Evolutionary conservation across 2,888 invertebrate species (phyloP), one percentile per base, ranked within the genome.

Genomic region (Myopa tessellatipennis): DNA sequence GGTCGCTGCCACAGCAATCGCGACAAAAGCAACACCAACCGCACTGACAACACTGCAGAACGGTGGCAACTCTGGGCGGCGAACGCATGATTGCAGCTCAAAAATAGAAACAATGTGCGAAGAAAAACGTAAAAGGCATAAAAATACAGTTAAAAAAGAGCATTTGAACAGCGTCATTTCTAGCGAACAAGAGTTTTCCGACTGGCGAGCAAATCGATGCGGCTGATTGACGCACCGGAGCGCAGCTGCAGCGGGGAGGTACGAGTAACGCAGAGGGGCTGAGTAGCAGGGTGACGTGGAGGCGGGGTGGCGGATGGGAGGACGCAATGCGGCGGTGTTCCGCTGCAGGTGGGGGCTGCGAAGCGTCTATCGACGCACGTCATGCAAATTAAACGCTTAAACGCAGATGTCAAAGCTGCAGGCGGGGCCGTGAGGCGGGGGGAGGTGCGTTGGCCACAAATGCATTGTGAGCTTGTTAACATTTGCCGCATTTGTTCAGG

Each of bases 351-450:
- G 81, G 79, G 78, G 81, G 70, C 79, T 79, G 4, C 38, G 38
- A 55, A 70, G 60, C 45, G 38, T 60, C 69, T 83, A 81, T 79
- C 79, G 82, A 80, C 82, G 84, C 84, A 81, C 85, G 85, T 87
- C 87, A 85, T 85, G 86, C 86, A 87, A 87, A 87, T 87, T 87
- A 87, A 87, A 87, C 84, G 86, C 85, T 87, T 87, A 87, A 87
- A 87, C 84, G 86, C 85, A 87, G 85, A 85, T 86, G 87, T 83
- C 83, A 84, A 38, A 58, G 68, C 55, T 75, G 73, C 36, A 16
- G 68, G 14, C 14, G 34, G 4, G 36, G 45, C 18, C 36, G 14
- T 50, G 73, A 26, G 8, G 14, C 45, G 73, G 50, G 6, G 34
- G 40, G 26, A 69, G 69, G 61, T 45, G 45, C 38, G 34, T 38